phyloP scores from a whole-genome alignment of 2,888 invertebrate genomes.

The Ormia ochracea region DNA sequence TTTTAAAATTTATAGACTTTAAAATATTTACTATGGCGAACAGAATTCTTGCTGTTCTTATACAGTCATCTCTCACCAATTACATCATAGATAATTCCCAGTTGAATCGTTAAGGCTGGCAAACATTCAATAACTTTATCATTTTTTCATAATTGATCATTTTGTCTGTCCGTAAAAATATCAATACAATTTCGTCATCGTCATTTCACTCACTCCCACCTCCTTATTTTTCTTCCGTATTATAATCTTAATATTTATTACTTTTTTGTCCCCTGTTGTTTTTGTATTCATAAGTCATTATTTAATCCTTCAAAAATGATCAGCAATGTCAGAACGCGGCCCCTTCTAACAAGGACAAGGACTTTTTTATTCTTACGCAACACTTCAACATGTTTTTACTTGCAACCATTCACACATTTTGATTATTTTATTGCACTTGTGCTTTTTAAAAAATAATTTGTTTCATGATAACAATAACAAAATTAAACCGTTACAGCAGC shows the following conservation, averaged over 20 bases:
- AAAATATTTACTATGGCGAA: too few relatives aligned
- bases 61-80: neutral
- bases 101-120: neutral
- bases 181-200: neutral
- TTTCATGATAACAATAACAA: conserved; percentile 43
- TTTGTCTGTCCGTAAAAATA: neutral
- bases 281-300: conserved; percentile 38
- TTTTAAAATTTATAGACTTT: too few relatives aligned
- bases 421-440: conserved; percentile 50
- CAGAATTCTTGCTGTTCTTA: neutral
- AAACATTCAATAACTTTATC: neutral
- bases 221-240: neutral
- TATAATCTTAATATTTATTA: neutral
- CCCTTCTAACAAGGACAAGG: neutral
- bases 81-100: neutral
- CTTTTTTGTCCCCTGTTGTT: neutral
- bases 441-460: conserved; percentile 41
- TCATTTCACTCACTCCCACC: neutral
- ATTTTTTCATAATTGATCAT: conserved; percentile 9
- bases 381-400: too few relatives aligned
- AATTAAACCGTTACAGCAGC: conserved; percentile 43
- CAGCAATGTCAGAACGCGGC: conserved; percentile 34
- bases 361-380: neutral
- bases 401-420: neutral
- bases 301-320: conserved; percentile 49